phyloP scores from a whole-genome alignment of 2,113 vertebrate species.

The Phalacrocorax aristotelis region DNA sequence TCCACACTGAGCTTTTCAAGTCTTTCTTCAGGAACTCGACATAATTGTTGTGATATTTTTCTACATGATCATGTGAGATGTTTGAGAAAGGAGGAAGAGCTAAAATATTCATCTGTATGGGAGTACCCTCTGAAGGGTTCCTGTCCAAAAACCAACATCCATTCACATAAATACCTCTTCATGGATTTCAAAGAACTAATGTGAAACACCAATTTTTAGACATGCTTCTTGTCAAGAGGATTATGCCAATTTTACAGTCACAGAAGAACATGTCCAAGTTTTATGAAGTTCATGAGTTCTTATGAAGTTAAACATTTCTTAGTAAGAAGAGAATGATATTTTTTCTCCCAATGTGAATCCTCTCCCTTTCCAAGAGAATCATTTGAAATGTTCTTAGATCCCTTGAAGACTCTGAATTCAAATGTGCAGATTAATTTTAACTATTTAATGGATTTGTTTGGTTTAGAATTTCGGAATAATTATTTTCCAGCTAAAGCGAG shows the following conservation, averaged over 20 bases:
- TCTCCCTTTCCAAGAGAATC: not conserved
- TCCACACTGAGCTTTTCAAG: not conserved
- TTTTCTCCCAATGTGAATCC: rapidly evolving
- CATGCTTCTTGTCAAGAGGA: not conserved
- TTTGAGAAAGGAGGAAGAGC: not conserved
- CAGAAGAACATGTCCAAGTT: not conserved
- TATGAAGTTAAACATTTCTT: not conserved
- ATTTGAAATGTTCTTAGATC: not conserved
- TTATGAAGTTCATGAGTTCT: not conserved
- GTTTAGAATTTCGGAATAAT: not conserved
- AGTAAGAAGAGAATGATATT: not conserved
- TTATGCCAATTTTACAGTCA: not conserved
- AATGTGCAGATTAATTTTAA: not conserved
- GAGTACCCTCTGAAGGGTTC: not conserved
- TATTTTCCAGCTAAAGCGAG: not conserved
- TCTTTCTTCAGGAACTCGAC: not conserved
- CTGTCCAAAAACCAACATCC: not conserved
- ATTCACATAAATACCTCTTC: not conserved
- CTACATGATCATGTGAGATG: not conserved
- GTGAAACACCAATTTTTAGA: not conserved
- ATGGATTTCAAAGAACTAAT: not conserved
- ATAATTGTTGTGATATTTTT: rapidly evolving
- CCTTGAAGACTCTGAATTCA: not conserved
- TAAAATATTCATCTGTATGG: not conserved
- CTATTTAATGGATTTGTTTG: not conserved